phyloP scores from a whole-genome alignment of 2,797 vertebrate species.

The Enteromius viviparus region DNA sequence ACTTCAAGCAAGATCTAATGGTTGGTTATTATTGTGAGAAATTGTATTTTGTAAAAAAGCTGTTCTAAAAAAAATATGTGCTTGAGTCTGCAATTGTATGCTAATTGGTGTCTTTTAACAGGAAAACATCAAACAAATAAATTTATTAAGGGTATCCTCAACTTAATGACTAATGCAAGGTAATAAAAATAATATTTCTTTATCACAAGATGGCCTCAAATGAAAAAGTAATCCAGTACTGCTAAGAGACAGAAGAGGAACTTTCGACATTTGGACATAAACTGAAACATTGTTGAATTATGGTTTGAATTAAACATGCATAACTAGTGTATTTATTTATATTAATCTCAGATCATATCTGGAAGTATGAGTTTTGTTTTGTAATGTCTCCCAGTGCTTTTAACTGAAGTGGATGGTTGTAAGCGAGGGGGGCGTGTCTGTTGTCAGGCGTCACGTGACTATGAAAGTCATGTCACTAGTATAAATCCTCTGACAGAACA shows the following conservation, averaged over 20 bases:
- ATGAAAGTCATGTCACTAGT: conserved; percentile 39
- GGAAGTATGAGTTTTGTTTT: neutral
- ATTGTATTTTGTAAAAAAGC: neutral
- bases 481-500: conserved; percentile 34
- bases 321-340: neutral
- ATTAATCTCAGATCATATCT: neutral
- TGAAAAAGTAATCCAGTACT: neutral
- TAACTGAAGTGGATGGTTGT: neutral
- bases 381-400: neutral
- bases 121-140: conserved; percentile 1
- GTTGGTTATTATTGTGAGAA: neutral
- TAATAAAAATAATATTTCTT: too few relatives aligned
- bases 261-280: neutral
- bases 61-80: neutral
- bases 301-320: too few relatives aligned
- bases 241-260: neutral
- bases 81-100: neutral
- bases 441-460: conserved; percentile 72
- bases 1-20: neutral
- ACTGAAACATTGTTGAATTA: neutral
- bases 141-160: neutral
- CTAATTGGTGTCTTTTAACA: neutral
- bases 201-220: neutral
- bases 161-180: neutral
- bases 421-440: conserved; percentile 65